Evolutionary conservation across 2,113 vertebrate genomes (phyloP).

Genomic region (Taxidea taxus): DNA sequence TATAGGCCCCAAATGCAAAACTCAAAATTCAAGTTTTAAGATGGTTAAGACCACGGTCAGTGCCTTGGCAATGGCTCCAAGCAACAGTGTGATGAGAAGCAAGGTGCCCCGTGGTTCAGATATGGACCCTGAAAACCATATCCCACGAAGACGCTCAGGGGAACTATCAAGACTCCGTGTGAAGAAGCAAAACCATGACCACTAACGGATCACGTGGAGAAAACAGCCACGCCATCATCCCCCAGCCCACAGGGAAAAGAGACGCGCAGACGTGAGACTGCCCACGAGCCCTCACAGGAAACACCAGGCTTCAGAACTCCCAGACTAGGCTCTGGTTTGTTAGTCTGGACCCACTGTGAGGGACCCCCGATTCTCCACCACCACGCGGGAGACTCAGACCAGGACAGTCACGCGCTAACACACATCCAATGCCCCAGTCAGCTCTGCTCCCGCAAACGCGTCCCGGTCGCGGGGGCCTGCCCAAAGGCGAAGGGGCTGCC

Average conservation of each 20-base stretch:
- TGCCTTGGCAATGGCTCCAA: too few species aligned
- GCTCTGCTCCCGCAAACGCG: neutral
- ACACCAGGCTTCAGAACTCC: neutral
- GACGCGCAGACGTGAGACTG: accelerated
- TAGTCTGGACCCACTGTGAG: neutral
- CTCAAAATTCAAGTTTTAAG: neutral
- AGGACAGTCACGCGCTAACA: neutral
- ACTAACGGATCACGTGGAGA: accelerated
- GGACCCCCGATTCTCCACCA: neutral
- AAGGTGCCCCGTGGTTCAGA: accelerated
- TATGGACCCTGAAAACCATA: accelerated
- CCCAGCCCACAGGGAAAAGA: neutral
- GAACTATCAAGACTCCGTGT: accelerated
- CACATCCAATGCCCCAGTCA: neutral
- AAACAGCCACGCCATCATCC: accelerated
- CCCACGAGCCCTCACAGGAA: neutral
- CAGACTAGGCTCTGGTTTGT: neutral
- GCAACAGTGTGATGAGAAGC: accelerated
- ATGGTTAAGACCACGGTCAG: neutral
- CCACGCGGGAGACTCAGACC: neutral
- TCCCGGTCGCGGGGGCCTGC: neutral
- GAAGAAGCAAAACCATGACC: neutral
- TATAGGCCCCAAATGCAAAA: neutral
- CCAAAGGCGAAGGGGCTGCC: neutral
- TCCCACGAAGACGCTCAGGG: accelerated